A percentile compares a stretch with the other conserved stretches of the same genome.
Conservation (phyloP, 2,888 invertebrate species). For the Mamestra brassicae region DNA sequence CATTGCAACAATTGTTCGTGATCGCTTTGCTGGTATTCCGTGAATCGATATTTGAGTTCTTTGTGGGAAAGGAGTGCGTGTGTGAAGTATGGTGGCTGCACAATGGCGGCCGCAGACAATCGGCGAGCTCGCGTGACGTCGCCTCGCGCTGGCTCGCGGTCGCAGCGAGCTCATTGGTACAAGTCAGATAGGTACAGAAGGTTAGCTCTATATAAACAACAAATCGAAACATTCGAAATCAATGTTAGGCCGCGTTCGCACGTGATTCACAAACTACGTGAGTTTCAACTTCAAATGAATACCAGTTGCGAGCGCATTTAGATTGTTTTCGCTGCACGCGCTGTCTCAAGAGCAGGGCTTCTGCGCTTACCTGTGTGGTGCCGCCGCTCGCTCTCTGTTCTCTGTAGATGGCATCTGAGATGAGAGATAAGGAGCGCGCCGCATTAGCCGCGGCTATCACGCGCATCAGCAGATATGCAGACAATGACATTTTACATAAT, state of each 20-base stretch:
- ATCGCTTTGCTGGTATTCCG: conserved; percentile 44
- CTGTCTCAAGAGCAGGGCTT: background rate
- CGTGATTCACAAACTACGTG: background rate
- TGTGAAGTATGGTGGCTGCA: conserved; percentile 40
- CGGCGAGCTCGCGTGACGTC: conserved; percentile 42
- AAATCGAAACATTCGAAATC: background rate
- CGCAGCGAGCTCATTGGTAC: background rate
- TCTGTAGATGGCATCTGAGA: conserved; percentile 54
- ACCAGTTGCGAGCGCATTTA: background rate
- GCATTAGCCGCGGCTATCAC: conserved; percentile 53
- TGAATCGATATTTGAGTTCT: conserved; percentile 61
- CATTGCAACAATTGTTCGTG: conserved; percentile 44
- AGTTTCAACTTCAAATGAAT: background rate
- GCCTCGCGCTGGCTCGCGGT: conserved; percentile 3
- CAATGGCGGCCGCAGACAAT: conserved; percentile 53
- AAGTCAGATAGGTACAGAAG: background rate
- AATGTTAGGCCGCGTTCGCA: background rate
- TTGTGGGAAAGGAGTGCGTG: conserved; percentile 42
- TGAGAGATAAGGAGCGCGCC: conserved; percentile 39
- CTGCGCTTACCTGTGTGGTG: background rate
- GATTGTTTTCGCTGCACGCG: background rate
- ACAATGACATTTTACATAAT: conserved; percentile 34
- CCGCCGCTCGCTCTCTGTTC: conserved; percentile 10
- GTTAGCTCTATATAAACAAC: background rate
- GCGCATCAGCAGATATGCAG: conserved; percentile 43